phyloP scores from a whole-genome alignment of 2,797 vertebrate genomes.

The Catharus ustulatus region DNA sequence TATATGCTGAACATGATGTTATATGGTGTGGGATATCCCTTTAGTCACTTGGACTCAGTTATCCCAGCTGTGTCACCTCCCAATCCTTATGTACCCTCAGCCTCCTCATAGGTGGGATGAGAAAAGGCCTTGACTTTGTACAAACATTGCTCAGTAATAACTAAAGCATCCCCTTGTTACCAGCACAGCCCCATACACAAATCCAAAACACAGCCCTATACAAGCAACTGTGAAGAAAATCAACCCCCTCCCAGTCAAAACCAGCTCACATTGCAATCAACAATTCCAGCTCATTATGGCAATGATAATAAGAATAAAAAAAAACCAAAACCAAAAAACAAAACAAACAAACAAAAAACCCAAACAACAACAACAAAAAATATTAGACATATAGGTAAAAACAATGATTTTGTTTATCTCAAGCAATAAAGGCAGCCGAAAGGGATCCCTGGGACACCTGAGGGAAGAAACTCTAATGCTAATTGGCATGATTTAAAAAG shows the following conservation, averaged over 20 bases:
- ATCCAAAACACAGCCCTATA: neutral
- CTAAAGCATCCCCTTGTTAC: neutral
- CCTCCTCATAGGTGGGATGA: neutral
- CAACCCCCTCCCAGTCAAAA: neutral
- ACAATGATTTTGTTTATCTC: constrained; percentile 72
- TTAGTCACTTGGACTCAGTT: neutral
- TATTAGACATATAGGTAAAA: constrained; percentile 38
- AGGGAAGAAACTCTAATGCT: constrained; percentile 72
- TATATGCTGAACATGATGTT: neutral
- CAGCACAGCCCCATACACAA: neutral
- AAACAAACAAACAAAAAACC: neutral
- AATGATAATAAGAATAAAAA: neutral
- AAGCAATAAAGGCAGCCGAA: constrained; percentile 65
- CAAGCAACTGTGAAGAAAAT: neutral
- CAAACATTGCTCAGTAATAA: neutral
- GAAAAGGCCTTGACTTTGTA: neutral
- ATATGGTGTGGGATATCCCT: neutral
- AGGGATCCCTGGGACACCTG: constrained; percentile 57
- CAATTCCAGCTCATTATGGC: constrained; percentile 23
- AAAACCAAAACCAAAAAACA: neutral
- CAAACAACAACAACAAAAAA: neutral
- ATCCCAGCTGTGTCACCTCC: neutral
- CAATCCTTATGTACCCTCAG: neutral
- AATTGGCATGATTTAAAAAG: constrained; percentile 79
- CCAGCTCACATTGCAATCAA: neutral